Conservation (phyloP, 2,113 vertebrate genomes). For the Pyrgilauda ruficollis region DNA sequence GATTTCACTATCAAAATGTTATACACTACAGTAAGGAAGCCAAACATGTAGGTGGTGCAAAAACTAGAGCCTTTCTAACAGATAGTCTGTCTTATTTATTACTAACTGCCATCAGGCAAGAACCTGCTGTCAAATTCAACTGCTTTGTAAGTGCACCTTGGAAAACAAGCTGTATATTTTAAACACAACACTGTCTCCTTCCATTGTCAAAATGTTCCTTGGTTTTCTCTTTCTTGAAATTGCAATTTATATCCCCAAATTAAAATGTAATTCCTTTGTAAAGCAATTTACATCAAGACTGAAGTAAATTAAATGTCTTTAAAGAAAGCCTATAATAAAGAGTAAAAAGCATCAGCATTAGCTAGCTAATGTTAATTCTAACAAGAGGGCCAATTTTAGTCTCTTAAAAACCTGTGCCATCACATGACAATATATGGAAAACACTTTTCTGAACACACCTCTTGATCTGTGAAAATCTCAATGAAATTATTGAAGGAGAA, state of each 20-base stretch:
- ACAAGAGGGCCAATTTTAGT: neutral
- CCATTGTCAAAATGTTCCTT: neutral
- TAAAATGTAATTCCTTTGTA: neutral
- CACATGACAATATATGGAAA: neutral
- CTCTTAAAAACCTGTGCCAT: neutral
- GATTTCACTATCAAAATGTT: neutral
- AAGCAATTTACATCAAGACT: neutral
- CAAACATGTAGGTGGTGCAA: neutral
- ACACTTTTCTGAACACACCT: conserved; percentile 74
- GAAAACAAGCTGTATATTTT: neutral
- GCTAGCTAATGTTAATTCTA: neutral
- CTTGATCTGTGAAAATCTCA: conserved; percentile 94
- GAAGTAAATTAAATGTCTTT: neutral
- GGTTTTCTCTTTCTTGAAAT: neutral
- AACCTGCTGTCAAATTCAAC: neutral
- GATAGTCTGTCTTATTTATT: neutral
- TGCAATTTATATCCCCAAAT: neutral
- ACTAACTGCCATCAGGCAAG: neutral
- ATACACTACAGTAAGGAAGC: neutral
- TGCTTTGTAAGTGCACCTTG: neutral
- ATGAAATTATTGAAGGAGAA: conserved; percentile 95
- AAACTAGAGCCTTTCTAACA: neutral
- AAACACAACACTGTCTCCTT: neutral
- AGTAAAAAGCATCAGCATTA: neutral
- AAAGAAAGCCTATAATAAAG: neutral